Base-by-base conservation (phyloP, 2,797 vertebrate species). In the Phaenicophaeus curvirostris region DNA sequence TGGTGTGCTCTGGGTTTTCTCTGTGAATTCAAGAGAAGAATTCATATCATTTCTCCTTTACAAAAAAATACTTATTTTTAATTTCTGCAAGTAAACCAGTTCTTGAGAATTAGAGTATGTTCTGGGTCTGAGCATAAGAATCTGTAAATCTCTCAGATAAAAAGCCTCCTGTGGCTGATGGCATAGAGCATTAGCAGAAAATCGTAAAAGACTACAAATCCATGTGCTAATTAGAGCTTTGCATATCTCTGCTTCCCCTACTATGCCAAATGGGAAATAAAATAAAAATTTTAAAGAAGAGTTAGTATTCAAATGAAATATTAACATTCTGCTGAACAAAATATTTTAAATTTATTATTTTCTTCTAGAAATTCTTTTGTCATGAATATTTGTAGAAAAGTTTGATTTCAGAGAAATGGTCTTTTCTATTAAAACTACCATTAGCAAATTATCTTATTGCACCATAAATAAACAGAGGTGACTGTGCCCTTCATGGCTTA, bases 211-310 rank as follows among this genome's bases (percentile, higher is more conserved):
- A 28, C 85, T 90, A 50, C 87, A 95, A 96, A 95, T 93, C 54
- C 79, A 50, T 73, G 79, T 94, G 89, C 85, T 95, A 97, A 97
- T 97, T 97, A 96, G 86, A 48, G 93, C 85, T 96, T 90, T 95
- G 54, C 69, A 72, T 62, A 83, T 87, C 65, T 35, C 42, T 85
- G 41, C 55, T 94, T 88, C 62, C 37, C 11, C 19, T 78, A 2
- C 73, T 91, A 65, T 16, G 30, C 25, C 63, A 76, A 79, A 74
- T 21, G 19, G n/a, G 42, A 93, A 96, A 94, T 87, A 94, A 95
- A 93, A 87, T 53, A 50, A 9, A 88, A 94, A 63, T 24, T 6
- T 1, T 2, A 14, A 18, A 25, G 13, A 39, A 41, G 7, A 62
- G 13, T 33, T 81, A 57, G 25, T n/a, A 62, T 63, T 89, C 48